A percentile compares a stretch with the other conserved stretches of the same genome.
Conservation (phyloP, 2,113 vertebrate species). For the Hirundichthys speculiger region DNA sequence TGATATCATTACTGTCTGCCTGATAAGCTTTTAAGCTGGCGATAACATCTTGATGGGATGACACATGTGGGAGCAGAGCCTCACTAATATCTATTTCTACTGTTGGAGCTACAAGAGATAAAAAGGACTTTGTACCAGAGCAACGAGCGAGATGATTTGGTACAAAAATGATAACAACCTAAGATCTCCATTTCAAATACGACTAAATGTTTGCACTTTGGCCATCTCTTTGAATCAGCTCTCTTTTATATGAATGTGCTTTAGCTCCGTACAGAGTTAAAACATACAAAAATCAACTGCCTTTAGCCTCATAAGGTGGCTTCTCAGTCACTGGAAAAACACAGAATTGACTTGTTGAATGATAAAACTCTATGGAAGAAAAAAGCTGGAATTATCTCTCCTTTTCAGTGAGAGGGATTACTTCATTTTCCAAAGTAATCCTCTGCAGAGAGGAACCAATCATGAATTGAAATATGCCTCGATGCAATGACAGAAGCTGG, state of each 20-base stretch:
- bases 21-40: constrained; percentile 73
- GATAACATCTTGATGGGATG: constrained; percentile 73
- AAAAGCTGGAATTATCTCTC: constrained; percentile 21
- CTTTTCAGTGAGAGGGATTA: constrained; percentile 50
- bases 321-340: constrained; percentile 3
- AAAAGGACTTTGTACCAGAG: constrained; percentile 27
- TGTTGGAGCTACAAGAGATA: constrained; percentile 38
- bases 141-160: constrained; percentile 44
- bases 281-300: constrained; percentile 33
- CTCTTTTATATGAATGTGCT: neutral
- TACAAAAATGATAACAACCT: constrained; percentile 38
- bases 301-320: constrained; percentile 15
- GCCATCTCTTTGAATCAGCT: constrained; percentile 23
- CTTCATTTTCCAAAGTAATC: constrained; percentile 47
- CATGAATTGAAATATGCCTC: constrained; percentile 54
- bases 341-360: constrained; percentile 28
- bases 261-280: neutral
- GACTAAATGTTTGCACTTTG: constrained; percentile 17
- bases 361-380: constrained; percentile 8
- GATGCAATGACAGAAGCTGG: constrained; percentile 61
- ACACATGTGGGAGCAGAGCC: constrained; percentile 55
- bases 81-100: constrained; percentile 55
- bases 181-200: constrained; percentile 8
- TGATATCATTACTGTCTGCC: constrained; percentile 68
- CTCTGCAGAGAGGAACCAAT: constrained; percentile 53